Percentiles rank a stretch among this genome's conserved stretches.
phyloP scores from a whole-genome alignment of 2,797 vertebrate genomes.

The Periophthalmus magnuspinnatus region DNA sequence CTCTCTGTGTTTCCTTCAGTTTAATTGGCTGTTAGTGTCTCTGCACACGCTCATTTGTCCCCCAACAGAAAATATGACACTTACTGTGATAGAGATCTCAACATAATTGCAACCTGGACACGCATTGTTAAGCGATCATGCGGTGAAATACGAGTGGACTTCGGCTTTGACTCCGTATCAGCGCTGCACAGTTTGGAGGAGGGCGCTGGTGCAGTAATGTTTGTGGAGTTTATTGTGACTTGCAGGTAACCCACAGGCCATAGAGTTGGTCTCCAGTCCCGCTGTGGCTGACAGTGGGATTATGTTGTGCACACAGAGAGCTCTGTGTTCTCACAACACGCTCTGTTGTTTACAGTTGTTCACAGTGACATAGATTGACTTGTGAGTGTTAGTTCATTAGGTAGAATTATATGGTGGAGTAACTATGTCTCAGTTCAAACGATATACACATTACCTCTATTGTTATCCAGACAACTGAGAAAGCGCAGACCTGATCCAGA shows the following conservation, averaged over 20 bases:
- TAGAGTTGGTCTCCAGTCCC: slow-evolving; percentile 48
- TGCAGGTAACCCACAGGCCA: slow-evolving; percentile 40
- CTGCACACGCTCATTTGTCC: slow-evolving; percentile 35
- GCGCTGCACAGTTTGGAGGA: slow-evolving; percentile 47
- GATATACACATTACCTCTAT: not conserved
- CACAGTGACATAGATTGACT: slow-evolving; percentile 28
- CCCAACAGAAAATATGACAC: slow-evolving; percentile 41
- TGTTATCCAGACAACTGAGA: not conserved
- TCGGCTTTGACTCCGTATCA: slow-evolving; percentile 37
- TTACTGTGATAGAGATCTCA: slow-evolving; percentile 23
- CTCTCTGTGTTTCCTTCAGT: not conserved
- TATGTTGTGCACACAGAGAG: slow-evolving; percentile 66
- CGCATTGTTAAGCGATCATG: slow-evolving; percentile 35
- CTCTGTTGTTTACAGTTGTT: slow-evolving; percentile 48
- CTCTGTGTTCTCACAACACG: slow-evolving; percentile 57
- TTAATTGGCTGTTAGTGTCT: slow-evolving; percentile 26
- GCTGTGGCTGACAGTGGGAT: slow-evolving; percentile 66
- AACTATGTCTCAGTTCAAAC: not conserved
- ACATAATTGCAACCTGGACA: slow-evolving; percentile 23
- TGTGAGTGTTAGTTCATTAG: not conserved
- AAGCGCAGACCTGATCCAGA: slow-evolving; percentile 19
- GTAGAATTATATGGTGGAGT: not conserved
- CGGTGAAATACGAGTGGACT: slow-evolving; percentile 60
- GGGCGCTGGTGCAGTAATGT: slow-evolving; percentile 45
- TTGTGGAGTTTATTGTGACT: slow-evolving; percentile 52